Conservation (phyloP, 2,888 invertebrate species). For the Callyntrura sp. region DNA sequence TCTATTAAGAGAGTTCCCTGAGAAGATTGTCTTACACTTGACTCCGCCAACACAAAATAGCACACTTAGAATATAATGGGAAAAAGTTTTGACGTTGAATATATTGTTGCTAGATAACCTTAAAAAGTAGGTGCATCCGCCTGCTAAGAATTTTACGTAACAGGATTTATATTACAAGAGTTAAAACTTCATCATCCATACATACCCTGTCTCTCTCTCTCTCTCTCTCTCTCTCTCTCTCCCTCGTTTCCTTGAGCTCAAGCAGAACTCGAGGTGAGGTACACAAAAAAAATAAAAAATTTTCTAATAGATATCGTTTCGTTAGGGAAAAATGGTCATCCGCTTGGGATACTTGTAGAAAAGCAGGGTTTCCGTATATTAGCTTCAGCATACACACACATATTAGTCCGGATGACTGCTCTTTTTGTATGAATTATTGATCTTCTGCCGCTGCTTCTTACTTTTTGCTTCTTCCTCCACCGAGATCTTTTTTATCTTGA, state of each 20-base stretch:
- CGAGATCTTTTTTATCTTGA: neutral
- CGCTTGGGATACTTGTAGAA: neutral
- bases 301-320: constrained; percentile 16
- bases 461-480: too few relatives aligned
- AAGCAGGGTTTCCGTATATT: neutral
- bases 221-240: too few relatives aligned
- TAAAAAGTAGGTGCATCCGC: too few relatives aligned
- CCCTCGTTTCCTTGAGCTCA: neutral
- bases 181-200: neutral
- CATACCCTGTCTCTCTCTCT: too few relatives aligned
- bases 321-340: neutral
- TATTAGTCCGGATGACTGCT: constrained; percentile 37
- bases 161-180: constrained; percentile 16
- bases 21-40: too few relatives aligned
- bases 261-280: neutral
- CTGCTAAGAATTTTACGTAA: too few relatives aligned
- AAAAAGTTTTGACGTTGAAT: too few relatives aligned
- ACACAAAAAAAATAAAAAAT: neutral
- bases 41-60: too few relatives aligned
- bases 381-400: constrained; percentile 1
- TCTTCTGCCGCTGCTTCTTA: neutral
- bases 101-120: too few relatives aligned
- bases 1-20: neutral
- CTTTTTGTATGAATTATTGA: constrained; percentile 34
- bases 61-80: too few relatives aligned